Conservation (phyloP, 2,113 vertebrate species). For the Platysternon megacephalum region DNA sequence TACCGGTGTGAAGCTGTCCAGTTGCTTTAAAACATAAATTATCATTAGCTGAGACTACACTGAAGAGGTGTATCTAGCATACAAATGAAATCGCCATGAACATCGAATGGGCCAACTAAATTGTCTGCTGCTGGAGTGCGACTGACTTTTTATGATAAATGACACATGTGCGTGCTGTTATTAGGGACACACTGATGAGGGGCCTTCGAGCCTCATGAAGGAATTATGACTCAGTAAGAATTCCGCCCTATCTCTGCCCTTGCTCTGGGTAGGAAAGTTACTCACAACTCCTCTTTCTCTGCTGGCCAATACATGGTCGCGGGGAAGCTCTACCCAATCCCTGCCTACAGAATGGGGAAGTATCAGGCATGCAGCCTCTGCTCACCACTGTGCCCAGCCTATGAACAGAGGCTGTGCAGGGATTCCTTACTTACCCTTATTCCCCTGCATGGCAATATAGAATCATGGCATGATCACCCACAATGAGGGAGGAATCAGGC, state of each 20-base stretch:
- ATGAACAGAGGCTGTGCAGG: neutral
- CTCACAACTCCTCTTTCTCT: neutral
- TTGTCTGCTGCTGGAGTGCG: neutral
- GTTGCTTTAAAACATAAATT: neutral
- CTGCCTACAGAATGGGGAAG: neutral
- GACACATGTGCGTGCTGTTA: neutral
- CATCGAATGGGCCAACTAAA: accelerated
- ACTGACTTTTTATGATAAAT: neutral
- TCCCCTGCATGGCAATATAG: neutral
- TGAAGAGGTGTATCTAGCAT: neutral
- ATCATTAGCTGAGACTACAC: neutral
- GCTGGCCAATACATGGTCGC: neutral
- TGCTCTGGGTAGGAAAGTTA: neutral
- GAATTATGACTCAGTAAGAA: neutral
- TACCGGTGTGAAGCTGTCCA: neutral
- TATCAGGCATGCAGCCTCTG: neutral
- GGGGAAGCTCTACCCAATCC: neutral
- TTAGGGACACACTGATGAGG: neutral
- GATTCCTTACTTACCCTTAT: no score
- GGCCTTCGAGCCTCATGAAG: neutral
- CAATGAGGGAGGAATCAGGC: accelerated
- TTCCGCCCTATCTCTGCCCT: neutral
- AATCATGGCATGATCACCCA: neutral
- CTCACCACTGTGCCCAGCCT: neutral
- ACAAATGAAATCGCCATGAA: neutral